A percentile compares a stretch with the other conserved stretches of the same genome.
phyloP scores from a whole-genome alignment of 2,888 invertebrate species.

The Conomelus anceps region DNA sequence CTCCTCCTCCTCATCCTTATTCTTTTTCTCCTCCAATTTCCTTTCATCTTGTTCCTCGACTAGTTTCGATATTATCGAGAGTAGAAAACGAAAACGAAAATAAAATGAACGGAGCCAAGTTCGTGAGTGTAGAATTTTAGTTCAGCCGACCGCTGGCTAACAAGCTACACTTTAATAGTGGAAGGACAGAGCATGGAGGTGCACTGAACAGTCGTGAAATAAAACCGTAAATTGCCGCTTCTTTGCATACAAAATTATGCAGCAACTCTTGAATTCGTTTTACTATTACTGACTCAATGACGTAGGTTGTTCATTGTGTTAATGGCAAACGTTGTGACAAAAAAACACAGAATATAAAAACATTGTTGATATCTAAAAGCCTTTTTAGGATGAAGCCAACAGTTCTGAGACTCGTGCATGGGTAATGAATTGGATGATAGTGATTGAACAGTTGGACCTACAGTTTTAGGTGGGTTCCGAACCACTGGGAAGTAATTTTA shows the following conservation, averaged over 20 bases:
- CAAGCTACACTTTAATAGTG: neutral
- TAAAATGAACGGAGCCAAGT: neutral
- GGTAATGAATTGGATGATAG: too few species aligned
- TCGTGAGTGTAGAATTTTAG: neutral
- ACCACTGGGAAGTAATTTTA: too few species aligned
- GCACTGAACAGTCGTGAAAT: neutral
- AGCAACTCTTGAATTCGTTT: neutral
- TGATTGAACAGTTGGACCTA: too few species aligned
- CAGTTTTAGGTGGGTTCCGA: too few species aligned
- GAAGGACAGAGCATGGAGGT: neutral
- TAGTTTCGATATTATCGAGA: neutral
- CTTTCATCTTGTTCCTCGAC: neutral
- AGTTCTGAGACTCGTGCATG: too few species aligned
- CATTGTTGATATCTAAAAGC: too few species aligned
- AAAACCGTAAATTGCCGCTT: neutral
- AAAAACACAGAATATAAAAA: neutral
- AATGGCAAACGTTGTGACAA: neutral
- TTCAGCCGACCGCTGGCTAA: neutral
- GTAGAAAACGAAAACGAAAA: neutral
- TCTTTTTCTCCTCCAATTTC: neutral
- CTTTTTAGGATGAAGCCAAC: too few species aligned
- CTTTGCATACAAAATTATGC: neutral
- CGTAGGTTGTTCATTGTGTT: neutral
- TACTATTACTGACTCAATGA: neutral
- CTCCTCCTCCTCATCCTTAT: neutral